Conservation (phyloP, 2,113 vertebrate genomes). For the Sisor rabdophorus region DNA sequence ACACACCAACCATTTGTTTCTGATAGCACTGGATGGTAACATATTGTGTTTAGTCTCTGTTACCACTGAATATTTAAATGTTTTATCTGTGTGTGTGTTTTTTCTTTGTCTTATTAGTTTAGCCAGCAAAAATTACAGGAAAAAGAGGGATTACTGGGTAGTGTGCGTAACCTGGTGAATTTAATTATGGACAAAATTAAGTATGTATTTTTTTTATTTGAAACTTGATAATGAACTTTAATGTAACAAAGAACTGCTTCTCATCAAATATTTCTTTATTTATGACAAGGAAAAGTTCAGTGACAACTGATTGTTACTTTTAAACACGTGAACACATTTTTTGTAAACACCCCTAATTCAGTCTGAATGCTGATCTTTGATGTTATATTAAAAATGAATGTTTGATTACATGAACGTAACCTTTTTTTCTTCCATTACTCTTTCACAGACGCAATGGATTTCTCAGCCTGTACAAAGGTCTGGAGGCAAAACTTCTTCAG, state of each 20-base stretch:
- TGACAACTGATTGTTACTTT: too few species aligned
- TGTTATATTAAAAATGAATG: too few species aligned
- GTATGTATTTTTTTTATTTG: constrained; percentile 55
- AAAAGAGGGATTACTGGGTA: constrained; percentile 59
- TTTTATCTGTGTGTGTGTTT: not conserved
- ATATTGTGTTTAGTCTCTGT: not conserved
- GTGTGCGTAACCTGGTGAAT: constrained; percentile 60
- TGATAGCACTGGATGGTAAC: not conserved
- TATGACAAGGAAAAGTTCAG: too few species aligned
- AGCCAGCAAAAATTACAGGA: constrained; percentile 72
- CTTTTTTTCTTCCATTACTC: not conserved
- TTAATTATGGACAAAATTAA: constrained; percentile 70
- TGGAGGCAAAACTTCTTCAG: constrained; percentile 78
- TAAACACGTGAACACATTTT: too few species aligned
- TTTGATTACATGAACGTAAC: not conserved
- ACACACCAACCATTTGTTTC: not conserved
- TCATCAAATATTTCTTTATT: too few species aligned
- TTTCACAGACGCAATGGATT: constrained; percentile 63
- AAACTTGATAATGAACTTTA: too few species aligned
- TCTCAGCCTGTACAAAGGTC: constrained; percentile 72
- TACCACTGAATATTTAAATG: not conserved
- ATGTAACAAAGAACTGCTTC: too few species aligned
- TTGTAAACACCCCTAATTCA: too few species aligned
- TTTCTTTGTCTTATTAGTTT: constrained; percentile 59
- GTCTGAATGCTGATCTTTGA: too few species aligned